Conservation (phyloP, 2,797 vertebrate species). For the Eulemur coronatus region DNA sequence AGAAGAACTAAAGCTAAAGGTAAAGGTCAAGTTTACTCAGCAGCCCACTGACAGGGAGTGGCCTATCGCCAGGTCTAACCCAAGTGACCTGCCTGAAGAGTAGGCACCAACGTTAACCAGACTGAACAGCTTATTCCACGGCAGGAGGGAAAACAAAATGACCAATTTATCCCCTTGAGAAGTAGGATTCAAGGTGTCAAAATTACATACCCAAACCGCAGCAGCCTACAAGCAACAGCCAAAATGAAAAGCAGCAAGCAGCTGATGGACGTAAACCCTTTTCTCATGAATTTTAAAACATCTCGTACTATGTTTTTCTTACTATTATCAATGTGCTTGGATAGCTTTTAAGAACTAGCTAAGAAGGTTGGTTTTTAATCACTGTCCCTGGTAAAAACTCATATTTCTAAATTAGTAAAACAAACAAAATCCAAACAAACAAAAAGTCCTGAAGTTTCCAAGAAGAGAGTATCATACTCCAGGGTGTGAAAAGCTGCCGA, state of each 20-base stretch:
- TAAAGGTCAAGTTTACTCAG: neutral
- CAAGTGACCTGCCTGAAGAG: neutral
- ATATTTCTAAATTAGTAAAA: neutral
- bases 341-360: constrained; percentile 11
- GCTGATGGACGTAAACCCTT: neutral
- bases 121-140: neutral
- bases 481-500: neutral
- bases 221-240: neutral
- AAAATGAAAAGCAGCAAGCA: neutral
- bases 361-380: neutral
- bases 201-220: neutral
- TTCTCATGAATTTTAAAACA: neutral
- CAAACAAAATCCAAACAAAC: neutral
- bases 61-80: neutral
- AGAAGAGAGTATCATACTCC: neutral
- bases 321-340: neutral
- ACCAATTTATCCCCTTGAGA: neutral
- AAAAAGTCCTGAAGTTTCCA: neutral
- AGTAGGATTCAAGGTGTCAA: neutral
- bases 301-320: neutral
- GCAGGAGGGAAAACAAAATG: neutral
- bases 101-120: neutral
- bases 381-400: neutral
- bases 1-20: neutral
- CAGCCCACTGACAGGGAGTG: neutral